Evolutionary conservation across 2,888 invertebrate species (phyloP), one percentile per base, ranked within the genome.

Genomic region (Entomobrya proxima): DNA sequence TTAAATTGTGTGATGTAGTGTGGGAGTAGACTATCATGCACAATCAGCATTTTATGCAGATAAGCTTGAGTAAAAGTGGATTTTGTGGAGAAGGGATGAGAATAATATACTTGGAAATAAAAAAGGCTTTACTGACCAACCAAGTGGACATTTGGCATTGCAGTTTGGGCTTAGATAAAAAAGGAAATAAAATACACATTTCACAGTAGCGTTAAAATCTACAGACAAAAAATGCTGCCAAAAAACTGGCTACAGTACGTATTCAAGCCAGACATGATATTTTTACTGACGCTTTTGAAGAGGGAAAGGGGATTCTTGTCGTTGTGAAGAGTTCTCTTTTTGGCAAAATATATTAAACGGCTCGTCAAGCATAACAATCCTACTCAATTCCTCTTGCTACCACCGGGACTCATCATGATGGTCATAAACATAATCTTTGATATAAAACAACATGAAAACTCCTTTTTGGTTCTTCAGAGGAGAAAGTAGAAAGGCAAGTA

Each of bases 331-430:
- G 55, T 64, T 18, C 24, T 5, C 13, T 27, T 27, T 27, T 61
- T 40, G 61, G 47, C 27, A 30, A 72, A 74, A 52, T 37, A n/a
- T n/a, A 55, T 52, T 55, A 75, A 52, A 76, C 58, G 76, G 76
- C 37, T 76, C 76, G 76, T 76, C 76, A 76, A 76, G 52, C 74
- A 52, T 35, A 74, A 52, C 50, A 74, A 74, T 72, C 72, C 72
- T 74, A 7, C 52, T 52, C 50, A 52, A 2, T 52, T 52, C 52
- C 15, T 52, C 15, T 52, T 18, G 44, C 44, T n/a, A 37, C 37
- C 37, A 37, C 37, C 37, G 11, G 37, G n/a, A n/a, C 15, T 15
- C 6, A 52, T 11, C 6, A 52, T 11, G 21, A 55, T n/a, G 9
- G 21, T 11, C 55, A 55, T 55, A 9, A 55, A 3, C 11, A 55